Evolutionary conservation across 2,888 invertebrate genomes (phyloP).

Genomic region (Pseudococcus viburni): DNA sequence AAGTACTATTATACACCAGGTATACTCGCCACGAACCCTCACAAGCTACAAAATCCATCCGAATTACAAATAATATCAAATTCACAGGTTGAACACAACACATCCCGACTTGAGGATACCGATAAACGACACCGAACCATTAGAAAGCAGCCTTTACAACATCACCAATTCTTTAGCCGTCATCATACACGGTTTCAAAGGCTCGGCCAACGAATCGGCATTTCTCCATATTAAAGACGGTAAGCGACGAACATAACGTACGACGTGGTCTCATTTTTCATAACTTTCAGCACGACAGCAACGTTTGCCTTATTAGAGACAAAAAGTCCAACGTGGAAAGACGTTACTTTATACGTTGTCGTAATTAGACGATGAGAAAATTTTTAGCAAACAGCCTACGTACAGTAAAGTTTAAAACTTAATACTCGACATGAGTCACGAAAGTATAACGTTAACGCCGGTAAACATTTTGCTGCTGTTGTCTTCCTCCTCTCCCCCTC

Average conservation of each 20-base stretch:
- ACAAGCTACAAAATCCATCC: not conserved
- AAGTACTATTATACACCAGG: slow-evolving; percentile 20
- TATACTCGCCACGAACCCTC: not conserved
- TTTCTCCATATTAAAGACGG: slow-evolving; percentile 60
- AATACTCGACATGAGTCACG: slow-evolving; percentile 22
- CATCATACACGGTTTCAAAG: slow-evolving; percentile 61
- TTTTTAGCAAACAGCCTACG: not conserved
- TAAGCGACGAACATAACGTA: not conserved
- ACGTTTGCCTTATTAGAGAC: not conserved
- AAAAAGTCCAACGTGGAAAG: not conserved
- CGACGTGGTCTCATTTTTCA: slow-evolving; percentile 25
- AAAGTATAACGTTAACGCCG: not conserved
- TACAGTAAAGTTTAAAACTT: not conserved
- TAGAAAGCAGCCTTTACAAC: not conserved
- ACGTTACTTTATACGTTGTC: not conserved
- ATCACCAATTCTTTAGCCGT: not conserved
- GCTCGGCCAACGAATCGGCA: slow-evolving; percentile 29
- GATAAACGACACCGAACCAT: slow-evolving; percentile 13
- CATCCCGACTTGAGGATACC: slow-evolving; percentile 15
- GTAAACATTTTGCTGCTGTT: not conserved
- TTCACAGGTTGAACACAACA: slow-evolving; percentile 14
- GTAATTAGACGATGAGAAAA: slow-evolving; percentile 3
- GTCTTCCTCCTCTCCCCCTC: not conserved
- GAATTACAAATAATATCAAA: not conserved
- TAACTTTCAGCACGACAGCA: not conserved